phyloP scores from a whole-genome alignment of 2,113 vertebrate species.

The Jacana jacana region DNA sequence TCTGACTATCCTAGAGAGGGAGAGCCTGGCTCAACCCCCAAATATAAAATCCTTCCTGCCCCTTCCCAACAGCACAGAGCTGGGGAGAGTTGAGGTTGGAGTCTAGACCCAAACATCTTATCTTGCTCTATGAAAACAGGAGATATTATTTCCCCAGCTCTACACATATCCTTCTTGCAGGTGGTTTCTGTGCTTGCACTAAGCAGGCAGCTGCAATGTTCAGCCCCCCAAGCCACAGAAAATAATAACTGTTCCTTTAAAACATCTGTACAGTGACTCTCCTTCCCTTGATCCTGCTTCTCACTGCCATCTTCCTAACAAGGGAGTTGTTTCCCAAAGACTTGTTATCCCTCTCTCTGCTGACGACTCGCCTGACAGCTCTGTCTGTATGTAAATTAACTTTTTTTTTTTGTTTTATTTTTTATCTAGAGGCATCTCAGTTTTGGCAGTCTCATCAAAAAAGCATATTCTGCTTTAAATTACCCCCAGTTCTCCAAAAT shows the following conservation, averaged over 20 bases:
- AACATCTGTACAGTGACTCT: conserved; percentile 44
- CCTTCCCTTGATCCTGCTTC: conserved; percentile 45
- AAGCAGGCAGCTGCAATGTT: not conserved
- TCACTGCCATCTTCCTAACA: conserved; percentile 55
- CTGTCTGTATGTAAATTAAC: conserved; percentile 75
- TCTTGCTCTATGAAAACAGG: not conserved
- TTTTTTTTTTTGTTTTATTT: conserved; percentile 44
- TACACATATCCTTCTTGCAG: not conserved
- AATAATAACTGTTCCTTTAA: conserved; percentile 51
- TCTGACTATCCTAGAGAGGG: not conserved
- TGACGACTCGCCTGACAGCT: conserved; percentile 66
- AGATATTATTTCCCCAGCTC: not conserved
- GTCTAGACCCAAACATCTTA: not conserved
- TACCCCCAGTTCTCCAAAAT: conserved; percentile 59
- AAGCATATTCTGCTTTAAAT: conserved; percentile 69
- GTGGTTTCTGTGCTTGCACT: not conserved
- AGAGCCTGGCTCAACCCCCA: not conserved
- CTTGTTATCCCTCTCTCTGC: conserved; percentile 68
- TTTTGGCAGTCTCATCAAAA: conserved; percentile 74
- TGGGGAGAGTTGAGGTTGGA: not conserved
- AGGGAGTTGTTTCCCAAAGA: conserved; percentile 66
- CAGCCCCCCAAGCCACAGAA: not conserved
- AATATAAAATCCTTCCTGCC: not conserved
- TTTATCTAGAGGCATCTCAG: conserved; percentile 58
- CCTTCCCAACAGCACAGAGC: not conserved